A percentile compares a stretch with the other conserved stretches of the same genome.
These are phyloP conservation scores for Oscheius onirici DNA, from an alignment of 2,888 invertebrate species.

Conservation along the genomic window DNA sequence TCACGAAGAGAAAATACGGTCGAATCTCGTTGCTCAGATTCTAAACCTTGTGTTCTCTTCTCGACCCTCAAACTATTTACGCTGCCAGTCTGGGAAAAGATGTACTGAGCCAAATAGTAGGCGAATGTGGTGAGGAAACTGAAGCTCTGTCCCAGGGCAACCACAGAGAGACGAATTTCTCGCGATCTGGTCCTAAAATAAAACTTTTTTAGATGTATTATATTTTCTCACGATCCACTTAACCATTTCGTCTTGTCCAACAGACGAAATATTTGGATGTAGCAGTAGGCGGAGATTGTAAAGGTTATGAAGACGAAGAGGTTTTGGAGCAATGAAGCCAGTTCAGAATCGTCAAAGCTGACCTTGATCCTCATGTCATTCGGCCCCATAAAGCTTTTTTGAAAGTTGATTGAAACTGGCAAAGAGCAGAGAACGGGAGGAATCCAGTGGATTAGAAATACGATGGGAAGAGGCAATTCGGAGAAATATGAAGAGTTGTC, in stretches of 20 bases:
- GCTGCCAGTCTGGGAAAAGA: neutral
- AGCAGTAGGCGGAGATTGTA: constrained; percentile 4
- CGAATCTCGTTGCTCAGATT: neutral
- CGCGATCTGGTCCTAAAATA: neutral
- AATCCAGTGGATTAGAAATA: neutral
- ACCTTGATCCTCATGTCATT: constrained; percentile 3
- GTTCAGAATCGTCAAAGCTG: neutral
- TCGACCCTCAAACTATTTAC: too few species aligned
- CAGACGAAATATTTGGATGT: neutral
- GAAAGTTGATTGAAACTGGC: neutral
- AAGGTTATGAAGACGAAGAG: constrained; percentile 1
- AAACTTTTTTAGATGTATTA: neutral
- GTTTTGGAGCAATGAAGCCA: constrained; percentile 1
- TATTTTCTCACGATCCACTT: neutral
- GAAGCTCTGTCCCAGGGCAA: constrained; percentile 1
- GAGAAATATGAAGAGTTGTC: neutral
- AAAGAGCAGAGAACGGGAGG: constrained; percentile 5
- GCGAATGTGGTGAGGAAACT: neutral
- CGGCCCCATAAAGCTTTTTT: constrained; percentile 11
- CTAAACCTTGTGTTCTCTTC: too few species aligned
- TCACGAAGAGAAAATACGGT: constrained; percentile 1
- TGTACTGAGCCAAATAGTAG: neutral
- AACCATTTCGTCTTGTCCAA: neutral
- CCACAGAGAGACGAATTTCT: constrained; percentile 5
- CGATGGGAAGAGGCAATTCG: too few species aligned